Percentiles rank a stretch among this genome's conserved stretches.
Evolutionary conservation across 2,113 vertebrate genomes (phyloP).

Genomic region (Apodemus speciosus): DNA sequence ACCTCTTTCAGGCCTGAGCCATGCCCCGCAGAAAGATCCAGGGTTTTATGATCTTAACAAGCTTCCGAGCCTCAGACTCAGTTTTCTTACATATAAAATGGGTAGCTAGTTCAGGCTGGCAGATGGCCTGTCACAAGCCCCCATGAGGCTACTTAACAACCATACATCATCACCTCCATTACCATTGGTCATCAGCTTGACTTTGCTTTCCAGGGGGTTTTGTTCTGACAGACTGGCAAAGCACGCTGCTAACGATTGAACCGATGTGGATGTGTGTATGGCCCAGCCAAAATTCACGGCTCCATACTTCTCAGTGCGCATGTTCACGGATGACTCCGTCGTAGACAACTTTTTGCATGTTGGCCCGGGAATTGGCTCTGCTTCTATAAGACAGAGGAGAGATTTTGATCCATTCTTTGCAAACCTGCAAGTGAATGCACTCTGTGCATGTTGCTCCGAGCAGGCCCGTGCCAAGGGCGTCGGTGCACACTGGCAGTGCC

Average conservation of each 20-base stretch:
- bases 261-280: neutral
- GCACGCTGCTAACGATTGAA: neutral
- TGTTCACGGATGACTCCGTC: neutral
- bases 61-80: neutral
- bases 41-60: neutral
- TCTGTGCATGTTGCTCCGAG: neutral
- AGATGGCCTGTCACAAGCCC: neutral
- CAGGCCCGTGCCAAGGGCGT: neutral
- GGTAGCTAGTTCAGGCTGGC: neutral
- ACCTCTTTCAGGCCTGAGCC: neutral
- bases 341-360: neutral
- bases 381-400: neutral
- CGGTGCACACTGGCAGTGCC: neutral
- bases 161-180: neutral
- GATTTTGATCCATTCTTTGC: neutral
- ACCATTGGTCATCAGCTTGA: neutral
- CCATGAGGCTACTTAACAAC: neutral
- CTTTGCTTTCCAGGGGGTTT: neutral
- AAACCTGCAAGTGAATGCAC: neutral
- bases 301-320: neutral
- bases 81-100: slow-evolving; percentile 7
- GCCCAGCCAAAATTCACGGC: neutral
- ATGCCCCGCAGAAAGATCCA: neutral
- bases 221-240: neutral
- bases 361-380: neutral